Conservation (phyloP, 2,797 vertebrate species). For the Xenops minutus region DNA sequence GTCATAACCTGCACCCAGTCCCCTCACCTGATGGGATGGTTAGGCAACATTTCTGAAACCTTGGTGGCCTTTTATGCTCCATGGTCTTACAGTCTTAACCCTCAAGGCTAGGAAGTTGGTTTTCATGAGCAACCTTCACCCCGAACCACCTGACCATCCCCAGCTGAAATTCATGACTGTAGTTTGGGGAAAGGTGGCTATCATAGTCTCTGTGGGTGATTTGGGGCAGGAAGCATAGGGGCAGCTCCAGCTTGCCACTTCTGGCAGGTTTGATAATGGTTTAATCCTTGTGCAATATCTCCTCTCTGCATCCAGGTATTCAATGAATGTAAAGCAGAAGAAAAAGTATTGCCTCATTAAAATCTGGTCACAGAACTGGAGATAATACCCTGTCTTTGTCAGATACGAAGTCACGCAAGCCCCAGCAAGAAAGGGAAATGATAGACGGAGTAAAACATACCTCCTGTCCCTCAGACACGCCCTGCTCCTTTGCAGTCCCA, state of each 20-base stretch:
- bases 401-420: background rate
- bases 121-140: background rate
- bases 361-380: conserved; percentile 12
- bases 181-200: background rate
- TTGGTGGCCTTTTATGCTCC: background rate
- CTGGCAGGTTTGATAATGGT: background rate
- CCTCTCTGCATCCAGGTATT: background rate
- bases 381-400: background rate
- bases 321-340: background rate
- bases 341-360: conserved; percentile 8
- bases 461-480: background rate
- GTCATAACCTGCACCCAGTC: background rate
- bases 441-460: background rate
- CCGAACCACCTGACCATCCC: background rate
- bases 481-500: background rate
- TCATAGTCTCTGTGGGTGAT: background rate
- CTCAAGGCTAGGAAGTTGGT: background rate
- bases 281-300: background rate
- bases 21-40: background rate
- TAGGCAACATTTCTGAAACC: background rate
- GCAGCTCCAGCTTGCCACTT: background rate
- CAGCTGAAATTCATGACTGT: background rate
- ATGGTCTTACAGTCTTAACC: background rate
- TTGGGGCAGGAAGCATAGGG: background rate
- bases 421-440: background rate